Evolutionary conservation across 2,797 vertebrate genomes (phyloP), one percentile per base, ranked within the genome.

Genomic region (Carapus acus): DNA sequence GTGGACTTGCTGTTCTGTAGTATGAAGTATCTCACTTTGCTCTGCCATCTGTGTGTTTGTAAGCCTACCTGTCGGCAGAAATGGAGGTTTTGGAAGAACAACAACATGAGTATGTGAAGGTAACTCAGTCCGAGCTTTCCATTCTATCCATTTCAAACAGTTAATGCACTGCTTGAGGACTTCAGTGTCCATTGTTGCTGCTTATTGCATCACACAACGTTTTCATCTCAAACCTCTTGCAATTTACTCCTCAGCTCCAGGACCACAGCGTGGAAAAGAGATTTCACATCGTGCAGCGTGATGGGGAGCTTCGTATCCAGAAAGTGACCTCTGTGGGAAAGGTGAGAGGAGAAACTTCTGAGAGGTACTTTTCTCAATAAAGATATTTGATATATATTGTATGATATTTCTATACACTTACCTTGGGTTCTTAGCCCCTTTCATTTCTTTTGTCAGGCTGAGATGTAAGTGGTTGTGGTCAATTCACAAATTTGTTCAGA

Each of bases 61-160:
- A 51, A 97, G 96, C 88, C 46, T 92, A 91, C 4, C 24, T 98
- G 51, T 88, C 90, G 0, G 66, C 54, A 9, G 81, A 80, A 4
- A 81, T 98, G 78, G 90, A 92, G 71, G 88, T 87, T 31, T 62
- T 94, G 58, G 92, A 97, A 65, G 91, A 97, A 44, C 88, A 91
- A 11, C 85, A 87, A 63, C 83, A 88, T 5, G 93, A 97, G 67
- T 89, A 86, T 60, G 51, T 96, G 39, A 88, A 92, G 88, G 95
- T 95, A 41, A 68, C 79, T 49, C 22, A 2, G 8, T 42, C 4
- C 36, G 44, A 8, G 2, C 3, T 34, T 42, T 6, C 7, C 0
- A 22, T 7, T 2, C n/a, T 18, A 4, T 27, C 15, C 24, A 0
- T 18, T 66, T 46, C 49, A 11, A 36, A 33, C 46, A 49, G 6